These are phyloP conservation scores for Hedychridium roseum DNA, from an alignment of 2,888 invertebrate species.

Conservation along the genomic window DNA sequence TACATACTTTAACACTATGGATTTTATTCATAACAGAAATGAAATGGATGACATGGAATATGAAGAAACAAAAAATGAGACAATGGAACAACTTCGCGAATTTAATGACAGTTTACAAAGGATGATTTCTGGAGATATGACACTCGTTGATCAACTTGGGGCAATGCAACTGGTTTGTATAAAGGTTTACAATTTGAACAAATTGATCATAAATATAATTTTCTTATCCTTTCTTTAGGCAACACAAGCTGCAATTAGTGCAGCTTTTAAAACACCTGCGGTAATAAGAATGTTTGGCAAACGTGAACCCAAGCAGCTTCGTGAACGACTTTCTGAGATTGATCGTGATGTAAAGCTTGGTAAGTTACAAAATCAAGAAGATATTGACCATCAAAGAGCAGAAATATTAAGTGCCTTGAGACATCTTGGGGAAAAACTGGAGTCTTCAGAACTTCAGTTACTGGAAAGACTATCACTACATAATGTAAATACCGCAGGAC, in stretches of 20 bases:
- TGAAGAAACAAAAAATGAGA: constrained; percentile 74
- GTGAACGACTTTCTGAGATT: constrained; percentile 69
- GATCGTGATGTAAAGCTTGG: constrained; percentile 72
- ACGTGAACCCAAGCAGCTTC: constrained; percentile 72
- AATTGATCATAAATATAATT: no score
- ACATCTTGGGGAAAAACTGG: constrained; percentile 66
- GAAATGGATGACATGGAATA: constrained; percentile 73
- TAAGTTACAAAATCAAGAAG: constrained; percentile 66
- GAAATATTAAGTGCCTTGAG: constrained; percentile 66
- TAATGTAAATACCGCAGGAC: constrained; percentile 59
- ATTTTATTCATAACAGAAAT: constrained; percentile 61
- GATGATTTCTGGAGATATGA: constrained; percentile 74
- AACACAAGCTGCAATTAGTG: constrained; percentile 76
- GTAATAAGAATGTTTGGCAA: constrained; percentile 77
- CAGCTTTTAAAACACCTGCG: constrained; percentile 79
- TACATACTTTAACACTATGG: no score
- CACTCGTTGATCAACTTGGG: constrained; percentile 72
- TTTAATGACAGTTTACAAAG: constrained; percentile 72
- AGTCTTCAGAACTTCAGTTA: constrained; percentile 64
- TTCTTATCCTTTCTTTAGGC: constrained; percentile 64
- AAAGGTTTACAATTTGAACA: constrained; percentile 3
- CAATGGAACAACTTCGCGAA: constrained; percentile 76
- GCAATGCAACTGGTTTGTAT: constrained; percentile 71
- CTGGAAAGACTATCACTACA: constrained; percentile 64
- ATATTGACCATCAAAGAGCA: constrained; percentile 65